Conservation (phyloP, 2,113 vertebrate genomes). For the Sitta europaea region DNA sequence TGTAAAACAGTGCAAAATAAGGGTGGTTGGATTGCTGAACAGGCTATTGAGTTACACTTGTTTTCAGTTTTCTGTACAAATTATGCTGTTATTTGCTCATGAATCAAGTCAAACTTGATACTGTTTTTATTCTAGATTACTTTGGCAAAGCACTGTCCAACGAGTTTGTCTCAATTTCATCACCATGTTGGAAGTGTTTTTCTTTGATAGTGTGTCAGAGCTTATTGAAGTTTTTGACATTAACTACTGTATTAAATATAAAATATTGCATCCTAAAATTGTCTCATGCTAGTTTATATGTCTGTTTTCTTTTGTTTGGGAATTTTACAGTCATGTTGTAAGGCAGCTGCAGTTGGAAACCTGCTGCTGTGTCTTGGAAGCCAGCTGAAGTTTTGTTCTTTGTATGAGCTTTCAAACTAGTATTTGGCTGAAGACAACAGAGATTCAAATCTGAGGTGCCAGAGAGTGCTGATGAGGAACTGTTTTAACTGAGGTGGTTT, state of each 20-base stretch:
- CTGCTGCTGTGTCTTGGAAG: slow-evolving; percentile 21
- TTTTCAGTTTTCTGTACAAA: neutral
- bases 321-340: neutral
- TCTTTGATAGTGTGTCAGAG: neutral
- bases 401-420: neutral
- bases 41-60: neutral
- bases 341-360: slow-evolving; percentile 40
- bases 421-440: neutral
- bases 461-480: neutral
- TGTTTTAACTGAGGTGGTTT: neutral
- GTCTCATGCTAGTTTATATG: neutral
- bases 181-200: neutral
- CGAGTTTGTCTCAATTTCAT: neutral
- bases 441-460: neutral
- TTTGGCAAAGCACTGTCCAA: neutral
- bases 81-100: neutral
- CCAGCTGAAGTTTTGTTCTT: neutral
- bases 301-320: slow-evolving; percentile 26
- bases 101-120: neutral
- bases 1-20: neutral
- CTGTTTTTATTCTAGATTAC: neutral
- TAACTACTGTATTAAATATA: slow-evolving; percentile 25
- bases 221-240: slow-evolving; percentile 19
- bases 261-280: slow-evolving; percentile 37
- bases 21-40: neutral